Evolutionary conservation across 1,140 invertebrate genomes (phyloP).

Genomic region (Halictus rubicundus): DNA sequence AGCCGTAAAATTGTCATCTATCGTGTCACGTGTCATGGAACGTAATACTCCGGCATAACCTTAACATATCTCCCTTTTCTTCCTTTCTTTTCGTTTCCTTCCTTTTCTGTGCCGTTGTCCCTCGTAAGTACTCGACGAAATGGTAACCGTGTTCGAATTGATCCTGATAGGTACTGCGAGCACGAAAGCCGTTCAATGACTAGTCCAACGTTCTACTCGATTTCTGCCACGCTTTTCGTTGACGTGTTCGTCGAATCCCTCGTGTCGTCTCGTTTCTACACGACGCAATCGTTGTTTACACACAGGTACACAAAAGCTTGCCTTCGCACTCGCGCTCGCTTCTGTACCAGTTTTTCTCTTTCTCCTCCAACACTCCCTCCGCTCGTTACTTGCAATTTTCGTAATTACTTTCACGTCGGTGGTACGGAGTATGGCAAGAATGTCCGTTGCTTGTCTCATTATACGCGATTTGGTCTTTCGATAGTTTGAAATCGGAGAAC

Average conservation of each 20-base stretch:
- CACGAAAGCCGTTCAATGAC: no score
- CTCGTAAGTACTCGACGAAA: no score
- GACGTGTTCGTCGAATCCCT: background rate
- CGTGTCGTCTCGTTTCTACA: background rate
- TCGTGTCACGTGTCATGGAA: constrained; percentile 47
- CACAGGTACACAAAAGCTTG: no score
- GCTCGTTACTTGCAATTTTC: background rate
- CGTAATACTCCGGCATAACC: constrained; percentile 68
- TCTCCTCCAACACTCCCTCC: background rate
- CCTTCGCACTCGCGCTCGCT: background rate
- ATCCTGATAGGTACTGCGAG: no score
- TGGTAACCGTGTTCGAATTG: no score
- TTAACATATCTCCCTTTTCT: constrained; percentile 52
- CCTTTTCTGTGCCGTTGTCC: background rate
- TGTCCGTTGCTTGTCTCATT: background rate
- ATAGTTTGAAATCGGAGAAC: background rate
- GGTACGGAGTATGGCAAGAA: no score
- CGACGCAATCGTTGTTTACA: background rate
- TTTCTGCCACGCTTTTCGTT: background rate
- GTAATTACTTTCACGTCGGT: background rate
- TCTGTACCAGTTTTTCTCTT: no score
- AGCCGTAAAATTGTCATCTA: constrained; percentile 4
- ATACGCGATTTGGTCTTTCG: background rate
- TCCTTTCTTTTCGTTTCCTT: background rate
- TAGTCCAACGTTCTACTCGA: background rate